A percentile compares a stretch with the other conserved stretches of the same genome.
These are phyloP conservation scores for Mormyrus hasselquistii DNA, from an alignment of 2,797 vertebrate genomes.

Conservation along the genomic window DNA sequence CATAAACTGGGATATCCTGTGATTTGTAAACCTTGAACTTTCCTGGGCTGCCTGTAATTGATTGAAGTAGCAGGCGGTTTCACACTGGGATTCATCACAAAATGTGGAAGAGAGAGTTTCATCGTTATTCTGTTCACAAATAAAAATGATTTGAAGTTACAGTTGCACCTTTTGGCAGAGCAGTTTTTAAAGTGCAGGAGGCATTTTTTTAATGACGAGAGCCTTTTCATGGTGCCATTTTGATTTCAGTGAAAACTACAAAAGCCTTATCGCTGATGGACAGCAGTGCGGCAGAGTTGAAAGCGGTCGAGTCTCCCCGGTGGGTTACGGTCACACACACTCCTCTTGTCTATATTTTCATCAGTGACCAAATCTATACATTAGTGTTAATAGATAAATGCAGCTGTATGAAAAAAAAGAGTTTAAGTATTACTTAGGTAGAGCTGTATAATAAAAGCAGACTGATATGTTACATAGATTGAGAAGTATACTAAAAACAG, in stretches of 20 bases:
- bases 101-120: not conserved
- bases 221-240: not conserved
- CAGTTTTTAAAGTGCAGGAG: not conserved
- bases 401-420: not conserved
- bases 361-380: not conserved
- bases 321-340: slow-evolving; percentile 14
- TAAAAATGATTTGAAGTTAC: not conserved
- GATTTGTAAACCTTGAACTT: not conserved
- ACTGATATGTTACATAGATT: not conserved
- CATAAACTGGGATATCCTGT: not conserved
- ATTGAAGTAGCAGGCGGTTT: not conserved
- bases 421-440: not conserved
- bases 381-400: not conserved
- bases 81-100: not conserved
- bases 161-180: not conserved
- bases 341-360: not conserved
- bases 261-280: slow-evolving; percentile 23
- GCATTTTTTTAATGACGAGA: not conserved
- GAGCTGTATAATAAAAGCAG: not conserved
- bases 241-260: slow-evolving; percentile 3
- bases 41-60: not conserved
- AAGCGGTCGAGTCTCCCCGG: slow-evolving; percentile 22
- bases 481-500: not conserved
- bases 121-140: not conserved
- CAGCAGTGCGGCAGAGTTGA: slow-evolving; percentile 29